These are phyloP conservation scores for Tenthredo scrophulariae DNA, from an alignment of 2,888 invertebrate species.

Conservation along the genomic window DNA sequence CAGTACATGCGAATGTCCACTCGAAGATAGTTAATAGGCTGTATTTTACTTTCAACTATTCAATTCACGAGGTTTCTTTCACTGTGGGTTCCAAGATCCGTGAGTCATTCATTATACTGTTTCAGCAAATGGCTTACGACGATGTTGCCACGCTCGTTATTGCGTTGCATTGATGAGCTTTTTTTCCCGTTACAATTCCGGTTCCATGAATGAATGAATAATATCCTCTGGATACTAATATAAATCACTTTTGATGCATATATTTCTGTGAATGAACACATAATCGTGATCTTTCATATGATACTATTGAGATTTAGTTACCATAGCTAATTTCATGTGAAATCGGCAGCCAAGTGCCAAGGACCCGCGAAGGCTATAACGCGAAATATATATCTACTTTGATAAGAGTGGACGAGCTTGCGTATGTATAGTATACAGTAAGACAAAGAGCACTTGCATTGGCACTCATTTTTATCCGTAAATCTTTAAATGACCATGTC, in stretches of 20 bases:
- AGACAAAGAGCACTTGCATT: background rate
- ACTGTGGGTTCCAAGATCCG: background rate
- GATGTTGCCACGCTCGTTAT: conserved; percentile 4
- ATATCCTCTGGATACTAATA: background rate
- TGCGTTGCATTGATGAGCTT: background rate
- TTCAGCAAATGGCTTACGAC: background rate
- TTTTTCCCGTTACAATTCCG: background rate
- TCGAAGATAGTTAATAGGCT: background rate
- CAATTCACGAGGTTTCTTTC: too few relatives aligned
- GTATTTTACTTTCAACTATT: background rate
- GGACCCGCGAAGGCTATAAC: background rate
- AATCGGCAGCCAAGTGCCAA: background rate
- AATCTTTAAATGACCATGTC: background rate
- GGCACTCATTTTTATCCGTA: background rate
- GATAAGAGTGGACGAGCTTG: background rate
- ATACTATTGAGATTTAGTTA: background rate
- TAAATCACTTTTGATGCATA: background rate
- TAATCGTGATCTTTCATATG: background rate
- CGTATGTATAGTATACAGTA: background rate
- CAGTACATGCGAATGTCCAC: background rate
- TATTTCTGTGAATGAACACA: background rate
- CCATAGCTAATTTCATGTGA: background rate
- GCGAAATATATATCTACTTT: background rate
- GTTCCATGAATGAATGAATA: background rate
- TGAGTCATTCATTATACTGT: conserved; percentile 26